Percentiles rank a stretch among this genome's conserved stretches.
These are phyloP conservation scores for Xestia c-nigrum DNA, from an alignment of 2,888 invertebrate genomes.

Conservation along the genomic window DNA sequence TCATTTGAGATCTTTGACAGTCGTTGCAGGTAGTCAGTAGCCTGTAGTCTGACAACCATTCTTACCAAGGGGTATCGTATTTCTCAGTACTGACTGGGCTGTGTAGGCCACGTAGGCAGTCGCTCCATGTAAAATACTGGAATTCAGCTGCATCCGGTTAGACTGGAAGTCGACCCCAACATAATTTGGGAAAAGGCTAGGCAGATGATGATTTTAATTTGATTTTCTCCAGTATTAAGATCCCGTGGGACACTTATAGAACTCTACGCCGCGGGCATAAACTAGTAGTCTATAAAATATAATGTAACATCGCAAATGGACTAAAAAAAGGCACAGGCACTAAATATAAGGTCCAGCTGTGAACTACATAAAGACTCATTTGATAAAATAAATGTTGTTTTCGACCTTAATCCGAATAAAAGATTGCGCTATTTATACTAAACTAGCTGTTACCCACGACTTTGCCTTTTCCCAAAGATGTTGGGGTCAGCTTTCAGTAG, in stretches of 20 bases:
- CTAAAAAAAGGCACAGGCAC: neutral
- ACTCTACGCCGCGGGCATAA: neutral
- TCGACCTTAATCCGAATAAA: constrained; percentile 39
- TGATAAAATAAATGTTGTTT: constrained; percentile 26
- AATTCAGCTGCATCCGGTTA: too few species aligned
- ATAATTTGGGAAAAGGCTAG: too few species aligned
- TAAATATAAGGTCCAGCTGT: constrained; percentile 21
- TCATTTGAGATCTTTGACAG: too few species aligned
- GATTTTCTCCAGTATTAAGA: neutral
- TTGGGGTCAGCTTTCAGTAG: neutral
- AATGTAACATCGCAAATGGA: neutral
- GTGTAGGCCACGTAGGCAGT: too few species aligned
- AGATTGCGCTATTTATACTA: constrained; percentile 28
- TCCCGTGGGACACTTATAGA: neutral
- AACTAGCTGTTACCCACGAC: neutral
- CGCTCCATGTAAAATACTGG: too few species aligned
- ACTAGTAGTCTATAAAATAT: neutral
- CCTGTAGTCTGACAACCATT: too few species aligned
- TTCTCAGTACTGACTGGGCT: too few species aligned
- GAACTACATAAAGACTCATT: constrained; percentile 13
- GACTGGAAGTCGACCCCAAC: too few species aligned
- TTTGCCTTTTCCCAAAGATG: neutral
- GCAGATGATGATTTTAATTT: too few species aligned
- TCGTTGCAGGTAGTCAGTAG: too few species aligned
- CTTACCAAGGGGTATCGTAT: too few species aligned